Base-by-base conservation (phyloP, 2,888 invertebrate genomes). In the Amphipyra tragopoginis region DNA sequence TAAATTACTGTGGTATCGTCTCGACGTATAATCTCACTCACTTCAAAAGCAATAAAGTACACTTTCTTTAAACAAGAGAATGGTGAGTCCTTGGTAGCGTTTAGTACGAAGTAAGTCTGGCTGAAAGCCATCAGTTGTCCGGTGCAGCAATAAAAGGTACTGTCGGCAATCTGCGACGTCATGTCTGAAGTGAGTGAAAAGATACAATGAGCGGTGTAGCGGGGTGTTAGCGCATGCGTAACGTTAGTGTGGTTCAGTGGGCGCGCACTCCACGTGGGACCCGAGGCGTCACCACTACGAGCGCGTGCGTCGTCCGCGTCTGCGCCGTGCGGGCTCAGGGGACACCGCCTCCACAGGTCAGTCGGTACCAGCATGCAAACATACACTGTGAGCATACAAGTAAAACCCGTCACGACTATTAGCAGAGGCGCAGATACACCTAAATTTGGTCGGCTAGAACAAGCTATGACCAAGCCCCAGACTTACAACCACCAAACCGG, bases 251-350 rank as follows among this genome's bases (percentile, higher is more conserved):
- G 89, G 92, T 92, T 85, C 91, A 93, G 95, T 94, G 94, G 93
- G 94, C 84, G 92, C 93, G 82, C 93, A 93, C 93, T 97, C 97
- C 57, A 98, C 98, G 88, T 98, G 98, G 98, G 98, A 98, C 95
- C 98, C 98, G 78, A 96, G 98, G 75, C 96, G 98, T 61, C 97
- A 98, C 89, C 97, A 98, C 95, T 98, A 98, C 94, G 98, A 98
- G 95, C 98, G 98, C 92, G 96, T 98, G 90, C 97, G 97, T 85
- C 96, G 97, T 82, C 96, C 96, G 79, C 85, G 96, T 81, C 93
- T 96, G 86, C 95, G 96, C 86, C 95, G 96, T 80, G 92, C 95
- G 69, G 97, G 96, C 80, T 96, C 96, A 81, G 96, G 96, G 79
- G 96, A 96, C 87, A 96, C 96, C 79, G 93, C 96, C 84, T 96